Percentiles rank a stretch among this genome's conserved stretches.
phyloP scores from a whole-genome alignment of 2,888 invertebrate genomes.

The Pinctada fucata region DNA sequence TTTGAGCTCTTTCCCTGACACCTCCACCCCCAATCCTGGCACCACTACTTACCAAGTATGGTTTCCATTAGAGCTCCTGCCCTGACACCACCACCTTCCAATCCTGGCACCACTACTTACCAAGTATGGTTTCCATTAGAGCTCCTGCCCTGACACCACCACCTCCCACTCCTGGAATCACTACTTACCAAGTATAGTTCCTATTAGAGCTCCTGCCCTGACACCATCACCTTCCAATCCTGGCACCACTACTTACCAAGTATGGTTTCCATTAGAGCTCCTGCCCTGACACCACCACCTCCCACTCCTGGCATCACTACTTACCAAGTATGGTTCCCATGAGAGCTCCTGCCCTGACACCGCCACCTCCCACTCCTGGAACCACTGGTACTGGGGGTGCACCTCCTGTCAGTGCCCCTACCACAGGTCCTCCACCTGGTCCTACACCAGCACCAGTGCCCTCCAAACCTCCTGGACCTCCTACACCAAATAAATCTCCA shows the following conservation, averaged over 20 bases:
- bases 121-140: constrained; percentile 67
- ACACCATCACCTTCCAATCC: constrained; percentile 51
- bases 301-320: constrained; percentile 37
- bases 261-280: constrained; percentile 67
- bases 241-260: constrained; percentile 46
- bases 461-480: constrained; percentile 34
- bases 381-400: constrained; percentile 39
- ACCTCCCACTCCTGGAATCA: constrained; percentile 41
- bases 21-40: no score
- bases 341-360: constrained; percentile 59
- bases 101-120: not conserved
- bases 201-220: constrained; percentile 66
- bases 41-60: no score
- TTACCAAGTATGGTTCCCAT: constrained; percentile 66
- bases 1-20: no score
- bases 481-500: constrained; percentile 36
- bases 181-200: constrained; percentile 59
- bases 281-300: constrained; percentile 64
- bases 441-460: constrained; percentile 41
- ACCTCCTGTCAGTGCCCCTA: constrained; percentile 45
- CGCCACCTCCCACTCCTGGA: constrained; percentile 43
- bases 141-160: constrained; percentile 67
- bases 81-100: no score
- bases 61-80: no score
- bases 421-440: constrained; percentile 46